Percentiles rank a stretch among this genome's conserved stretches.
Conservation (phyloP, 2,888 invertebrate species). For the Anthrax anthrax region DNA sequence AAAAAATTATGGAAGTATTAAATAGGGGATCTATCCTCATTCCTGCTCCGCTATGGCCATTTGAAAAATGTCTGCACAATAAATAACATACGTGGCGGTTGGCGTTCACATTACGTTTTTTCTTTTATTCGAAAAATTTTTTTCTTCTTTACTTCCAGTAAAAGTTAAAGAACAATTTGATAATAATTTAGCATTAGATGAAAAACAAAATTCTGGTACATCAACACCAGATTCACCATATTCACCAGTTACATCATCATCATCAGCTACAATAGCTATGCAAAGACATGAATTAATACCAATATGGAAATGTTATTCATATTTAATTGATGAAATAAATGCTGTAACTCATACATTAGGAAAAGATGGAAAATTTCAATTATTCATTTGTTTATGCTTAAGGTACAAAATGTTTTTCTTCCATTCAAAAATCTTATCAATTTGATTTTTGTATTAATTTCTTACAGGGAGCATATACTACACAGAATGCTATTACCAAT, state of each 20-base stretch:
- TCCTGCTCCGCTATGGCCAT: no score
- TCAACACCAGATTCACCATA: conserved; percentile 20
- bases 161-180: conserved; percentile 63
- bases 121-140: background rate
- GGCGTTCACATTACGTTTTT: background rate
- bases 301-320: conserved; percentile 78
- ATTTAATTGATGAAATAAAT: conserved; percentile 78
- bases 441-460: background rate
- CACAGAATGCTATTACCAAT: conserved; percentile 86
- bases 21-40: no score
- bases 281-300: conserved; percentile 43
- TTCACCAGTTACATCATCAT: conserved; percentile 10
- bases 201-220: background rate
- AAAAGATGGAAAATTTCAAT: conserved; percentile 96
- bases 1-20: background rate
- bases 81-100: background rate
- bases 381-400: conserved; percentile 86
- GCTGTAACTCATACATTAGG: conserved; percentile 62
- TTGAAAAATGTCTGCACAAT: background rate
- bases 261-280: conserved; percentile 13
- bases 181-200: conserved; percentile 37
- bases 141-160: conserved; percentile 14
- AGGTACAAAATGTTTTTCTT: conserved; percentile 43
- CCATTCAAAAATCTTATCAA: no score
- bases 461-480: conserved; percentile 67